Evolutionary conservation across 2,113 vertebrate species (phyloP), one percentile per base, ranked within the genome.

Genomic region (Gymnorhina tibicen): DNA sequence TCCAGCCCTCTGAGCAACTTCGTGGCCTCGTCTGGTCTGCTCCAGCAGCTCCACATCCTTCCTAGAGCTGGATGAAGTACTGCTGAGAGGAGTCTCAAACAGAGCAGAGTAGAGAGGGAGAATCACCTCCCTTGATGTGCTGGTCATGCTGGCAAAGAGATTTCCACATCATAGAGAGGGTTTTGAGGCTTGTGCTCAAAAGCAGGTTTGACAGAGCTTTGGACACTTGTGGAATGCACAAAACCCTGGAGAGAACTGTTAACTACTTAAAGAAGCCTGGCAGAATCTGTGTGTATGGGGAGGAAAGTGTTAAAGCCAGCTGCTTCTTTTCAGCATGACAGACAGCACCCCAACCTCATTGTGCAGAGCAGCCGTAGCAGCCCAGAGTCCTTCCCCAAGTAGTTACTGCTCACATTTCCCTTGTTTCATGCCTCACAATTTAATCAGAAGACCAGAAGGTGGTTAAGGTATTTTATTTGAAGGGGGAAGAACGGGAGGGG

Each of bases 371-470:
- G 63, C 16, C 41, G 13, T 0, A 59, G 66, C 18, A 42, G 19
- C 37, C 30, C 50, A 47, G 35, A 52, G 30, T 83, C 70, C 11
- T 90, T 70, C 70, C 33, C 59, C 67, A 83, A 59, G 86, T 86
- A 93, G 55, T 55, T 83, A 64, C 75, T 70, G 75, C 39, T 80
- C 63, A 49, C n/a, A 90, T 90, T 74, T 83, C 67, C 35, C 44
- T 63, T 37, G 41, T 90, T 95, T 77, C 59, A 88, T 67, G 86
- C 84, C 82, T 97, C 89, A 93, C 22, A 62, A 50, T 41, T 68
- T 9, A 74, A 28, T 21, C 50, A 93, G 75, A 82, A 82, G 50
- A 69, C 33, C 49, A 66, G 46, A 66, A 90, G 11, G 20, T 46
- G 6, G 50, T 59, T 77, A 83, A 83, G 22, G 52, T 33, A 4